Base-by-base conservation (phyloP, 2,797 vertebrate genomes). In the Phrynocephalus forsythii region DNA sequence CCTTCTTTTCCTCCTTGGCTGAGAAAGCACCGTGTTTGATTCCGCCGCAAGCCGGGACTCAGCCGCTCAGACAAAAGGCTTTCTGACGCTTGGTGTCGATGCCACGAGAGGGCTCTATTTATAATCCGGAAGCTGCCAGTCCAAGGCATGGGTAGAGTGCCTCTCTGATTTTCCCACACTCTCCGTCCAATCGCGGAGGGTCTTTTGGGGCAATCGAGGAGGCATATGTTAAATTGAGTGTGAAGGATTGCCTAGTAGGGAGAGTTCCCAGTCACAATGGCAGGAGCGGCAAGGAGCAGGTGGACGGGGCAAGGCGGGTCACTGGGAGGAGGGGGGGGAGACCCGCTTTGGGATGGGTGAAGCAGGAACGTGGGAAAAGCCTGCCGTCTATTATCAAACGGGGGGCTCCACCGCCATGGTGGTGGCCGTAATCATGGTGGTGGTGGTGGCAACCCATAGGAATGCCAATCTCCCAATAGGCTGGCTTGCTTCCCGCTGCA, bases 101-200 rank as follows among this genome's bases (percentile, higher is more conserved):
- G 85, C 67, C 68, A 22, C 71, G 22, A 15, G 22, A 15, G 67
- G 87, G 95, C 11, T 92, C 91, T 98, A 97, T 98, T 98, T 99
- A 99, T 99, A 98, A 18, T 88, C 0, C 93, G 7, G 88, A 28
- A 93, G 96, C 60, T 95, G 96, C 96, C 97, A 97, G 98, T 97
- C 96, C 95, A 98, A 97, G 97, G 97, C 97, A 96, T 99, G 98
- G 97, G 98, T 97, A 96, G 98, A 92, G 87, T 95, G 97, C 94
- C 91, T 94, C 95, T 96, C 95, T 91, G 95, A 97, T 96, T 97
- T 99, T 99, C 98, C 98, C 98, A 99, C 98, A 98, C 97, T 98
- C 96, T 11, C 73, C 82, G 94, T 96, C 98, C 98, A 99, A 99
- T 98, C 94, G 91, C 52, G 83, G 88, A 82, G n/a, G 91, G 94